These are phyloP conservation scores for Eugnorisma glareosa DNA, from an alignment of 2,888 invertebrate genomes.

Conservation along the genomic window DNA sequence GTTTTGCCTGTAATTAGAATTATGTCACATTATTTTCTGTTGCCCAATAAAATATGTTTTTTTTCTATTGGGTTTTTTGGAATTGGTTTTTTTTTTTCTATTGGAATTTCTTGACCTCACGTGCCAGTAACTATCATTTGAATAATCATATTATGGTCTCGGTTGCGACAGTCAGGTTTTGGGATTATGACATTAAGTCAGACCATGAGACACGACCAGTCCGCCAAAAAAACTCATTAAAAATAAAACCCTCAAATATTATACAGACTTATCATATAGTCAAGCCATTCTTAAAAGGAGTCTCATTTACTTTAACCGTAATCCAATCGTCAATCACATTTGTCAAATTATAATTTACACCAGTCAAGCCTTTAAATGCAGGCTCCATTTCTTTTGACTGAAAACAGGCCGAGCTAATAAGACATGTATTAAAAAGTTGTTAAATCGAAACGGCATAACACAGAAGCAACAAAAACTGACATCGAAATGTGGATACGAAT, in stretches of 20 bases:
- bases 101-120: neutral
- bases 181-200: neutral
- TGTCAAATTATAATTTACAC: slow-evolving; percentile 60
- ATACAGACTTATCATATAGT: neutral
- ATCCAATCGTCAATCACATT: slow-evolving; percentile 55
- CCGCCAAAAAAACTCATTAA: neutral
- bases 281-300: slow-evolving; percentile 25
- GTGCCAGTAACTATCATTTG: neutral
- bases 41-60: neutral
- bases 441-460: slow-evolving; percentile 78
- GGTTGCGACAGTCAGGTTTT: neutral
- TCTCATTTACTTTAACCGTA: slow-evolving; percentile 28
- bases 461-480: slow-evolving; percentile 81
- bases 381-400: slow-evolving; percentile 60
- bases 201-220: neutral
- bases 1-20: too few relatives aligned
- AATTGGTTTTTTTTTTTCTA: neutral
- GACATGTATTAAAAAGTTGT: slow-evolving; percentile 79
- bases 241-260: slow-evolving; percentile 10
- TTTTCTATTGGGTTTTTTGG: neutral
- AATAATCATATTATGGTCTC: neutral
- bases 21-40: neutral
- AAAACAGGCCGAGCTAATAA: slow-evolving; percentile 78
- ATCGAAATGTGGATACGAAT: slow-evolving; percentile 81
- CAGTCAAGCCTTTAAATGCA: slow-evolving; percentile 56